phyloP scores from a whole-genome alignment of 2,797 vertebrate genomes.

The Oreochromis mossambicus region DNA sequence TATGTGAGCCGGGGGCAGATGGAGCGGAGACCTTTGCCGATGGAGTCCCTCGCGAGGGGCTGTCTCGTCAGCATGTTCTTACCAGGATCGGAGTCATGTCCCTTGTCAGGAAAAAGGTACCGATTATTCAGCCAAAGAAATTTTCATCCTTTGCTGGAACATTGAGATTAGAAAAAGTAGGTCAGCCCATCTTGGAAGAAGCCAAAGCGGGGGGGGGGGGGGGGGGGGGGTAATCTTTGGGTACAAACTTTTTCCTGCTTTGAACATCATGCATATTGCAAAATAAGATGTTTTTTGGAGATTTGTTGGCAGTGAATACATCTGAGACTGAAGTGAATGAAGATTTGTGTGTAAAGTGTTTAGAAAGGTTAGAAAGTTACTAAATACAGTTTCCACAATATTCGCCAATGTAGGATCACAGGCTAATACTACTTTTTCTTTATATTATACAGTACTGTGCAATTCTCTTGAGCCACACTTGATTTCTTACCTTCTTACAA shows the following conservation, averaged over 20 bases:
- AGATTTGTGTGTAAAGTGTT: neutral
- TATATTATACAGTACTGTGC: neutral
- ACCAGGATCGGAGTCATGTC: conserved; percentile 99
- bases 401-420: neutral
- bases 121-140: neutral
- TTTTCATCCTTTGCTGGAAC: conserved; percentile 1
- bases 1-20: conserved; percentile 94
- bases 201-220: neutral
- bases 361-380: neutral
- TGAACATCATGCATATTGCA: neutral
- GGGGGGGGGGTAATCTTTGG: neutral
- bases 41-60: conserved; percentile 92
- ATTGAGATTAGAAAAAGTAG: conserved; percentile 39
- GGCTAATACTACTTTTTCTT: neutral
- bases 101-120: conserved; percentile 97
- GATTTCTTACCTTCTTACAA: neutral
- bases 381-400: neutral
- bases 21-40: conserved; percentile 97
- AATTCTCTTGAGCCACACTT: neutral
- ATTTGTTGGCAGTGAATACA: neutral
- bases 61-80: conserved; percentile 96
- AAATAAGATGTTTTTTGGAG: neutral
- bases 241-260: neutral
- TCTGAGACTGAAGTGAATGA: neutral
- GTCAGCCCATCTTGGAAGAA: conserved; percentile 18